Conservation (phyloP, 2,113 vertebrate genomes). For the Carassius gibelio region DNA sequence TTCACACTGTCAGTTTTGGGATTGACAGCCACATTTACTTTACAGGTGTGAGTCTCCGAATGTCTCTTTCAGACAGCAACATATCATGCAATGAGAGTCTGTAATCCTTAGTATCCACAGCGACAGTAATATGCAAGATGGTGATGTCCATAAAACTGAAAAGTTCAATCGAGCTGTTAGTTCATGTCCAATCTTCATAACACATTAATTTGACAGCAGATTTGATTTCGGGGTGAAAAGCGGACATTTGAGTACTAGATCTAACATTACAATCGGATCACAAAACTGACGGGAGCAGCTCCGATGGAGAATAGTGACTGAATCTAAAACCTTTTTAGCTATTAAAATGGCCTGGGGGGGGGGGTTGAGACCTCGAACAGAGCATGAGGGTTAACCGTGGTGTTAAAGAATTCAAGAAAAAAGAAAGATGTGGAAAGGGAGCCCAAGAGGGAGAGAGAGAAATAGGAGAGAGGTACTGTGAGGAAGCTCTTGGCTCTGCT, state of each 20-base stretch:
- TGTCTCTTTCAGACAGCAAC: too few relatives aligned
- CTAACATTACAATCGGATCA: neutral
- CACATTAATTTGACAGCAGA: neutral
- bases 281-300: neutral
- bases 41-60: too few relatives aligned
- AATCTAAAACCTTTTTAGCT: neutral
- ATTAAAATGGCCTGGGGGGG: neutral
- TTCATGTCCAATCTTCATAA: neutral
- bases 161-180: neutral
- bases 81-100: too few relatives aligned
- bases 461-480: constrained; percentile 36
- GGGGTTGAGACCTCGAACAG: constrained; percentile 1
- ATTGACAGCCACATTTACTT: too few relatives aligned
- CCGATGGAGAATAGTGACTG: neutral
- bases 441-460: neutral
- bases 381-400: constrained; percentile 29
- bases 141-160: too few relatives aligned
- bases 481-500: constrained; percentile 50
- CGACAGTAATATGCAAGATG: too few relatives aligned
- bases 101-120: too few relatives aligned
- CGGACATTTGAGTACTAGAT: neutral
- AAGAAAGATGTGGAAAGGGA: neutral
- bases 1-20: neutral
- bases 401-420: constrained; percentile 38
- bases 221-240: neutral